These are phyloP conservation scores for Aphidius gifuensis DNA, from an alignment of 1,140 invertebrate species.

Conservation along the genomic window DNA sequence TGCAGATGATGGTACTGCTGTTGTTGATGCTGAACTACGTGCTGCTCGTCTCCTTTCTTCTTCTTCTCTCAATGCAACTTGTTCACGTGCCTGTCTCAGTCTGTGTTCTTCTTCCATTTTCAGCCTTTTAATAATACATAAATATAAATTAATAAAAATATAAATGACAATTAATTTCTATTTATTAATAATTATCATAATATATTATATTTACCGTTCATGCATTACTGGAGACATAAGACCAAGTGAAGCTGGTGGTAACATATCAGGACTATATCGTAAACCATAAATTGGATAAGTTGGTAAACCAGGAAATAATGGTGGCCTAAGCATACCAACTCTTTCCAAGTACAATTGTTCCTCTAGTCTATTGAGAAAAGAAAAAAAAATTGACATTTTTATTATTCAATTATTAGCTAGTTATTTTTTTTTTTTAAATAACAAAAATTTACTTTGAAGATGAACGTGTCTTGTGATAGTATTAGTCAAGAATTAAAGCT, in stretches of 20 bases:
- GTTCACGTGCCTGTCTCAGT: slow-evolving; percentile 57
- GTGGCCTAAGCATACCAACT: slow-evolving; percentile 66
- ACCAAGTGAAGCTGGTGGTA: slow-evolving; percentile 52
- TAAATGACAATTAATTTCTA: not conserved
- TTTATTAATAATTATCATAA: not conserved
- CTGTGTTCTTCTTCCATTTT: slow-evolving; percentile 68
- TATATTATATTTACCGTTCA: slow-evolving; percentile 52
- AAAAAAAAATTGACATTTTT: slow-evolving; percentile 13
- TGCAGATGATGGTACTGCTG: slow-evolving; percentile 48
- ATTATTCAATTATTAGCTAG: not conserved
- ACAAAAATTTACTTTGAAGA: too few species aligned
- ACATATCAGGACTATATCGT: slow-evolving; percentile 57
- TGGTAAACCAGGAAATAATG: slow-evolving; percentile 58
- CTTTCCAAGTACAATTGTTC: slow-evolving; percentile 77
- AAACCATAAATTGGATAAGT: slow-evolving; percentile 58
- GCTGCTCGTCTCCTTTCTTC: slow-evolving; percentile 58
- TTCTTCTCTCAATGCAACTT: slow-evolving; percentile 52
- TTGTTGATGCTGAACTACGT: slow-evolving; percentile 54
- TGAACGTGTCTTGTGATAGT: too few species aligned
- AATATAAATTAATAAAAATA: slow-evolving; percentile 12
- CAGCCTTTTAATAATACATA: slow-evolving; percentile 46
- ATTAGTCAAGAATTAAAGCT: too few species aligned
- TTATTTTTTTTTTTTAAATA: too few species aligned
- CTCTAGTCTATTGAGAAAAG: slow-evolving; percentile 56
- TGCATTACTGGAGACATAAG: slow-evolving; percentile 61